Evolutionary conservation across 2,888 invertebrate genomes (phyloP).

Genomic region (Metallyticus violacea): DNA sequence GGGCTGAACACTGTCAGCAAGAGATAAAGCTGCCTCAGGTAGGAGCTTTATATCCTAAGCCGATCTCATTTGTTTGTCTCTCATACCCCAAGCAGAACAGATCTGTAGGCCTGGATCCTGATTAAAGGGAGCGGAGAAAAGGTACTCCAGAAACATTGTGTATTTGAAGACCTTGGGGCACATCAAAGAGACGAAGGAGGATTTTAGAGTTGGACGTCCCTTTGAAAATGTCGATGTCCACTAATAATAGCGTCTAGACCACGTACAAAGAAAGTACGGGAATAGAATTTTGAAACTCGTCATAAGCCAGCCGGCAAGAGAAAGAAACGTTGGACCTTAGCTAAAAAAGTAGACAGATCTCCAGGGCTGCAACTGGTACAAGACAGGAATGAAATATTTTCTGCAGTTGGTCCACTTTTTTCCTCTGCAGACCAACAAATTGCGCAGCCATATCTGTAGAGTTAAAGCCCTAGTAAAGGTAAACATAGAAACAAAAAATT

Average conservation of each 20-base stretch:
- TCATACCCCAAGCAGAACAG: neutral
- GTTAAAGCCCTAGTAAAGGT: too few species aligned
- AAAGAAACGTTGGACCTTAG: neutral
- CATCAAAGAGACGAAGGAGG: neutral
- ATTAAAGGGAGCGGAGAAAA: neutral
- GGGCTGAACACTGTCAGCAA: too few species aligned
- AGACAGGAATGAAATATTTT: neutral
- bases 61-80: neutral
- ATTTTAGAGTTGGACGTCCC: neutral
- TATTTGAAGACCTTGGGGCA: neutral
- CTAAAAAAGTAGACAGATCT: neutral
- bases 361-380: too few species aligned
- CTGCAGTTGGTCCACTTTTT: neutral
- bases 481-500: too few species aligned
- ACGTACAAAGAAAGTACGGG: neutral
- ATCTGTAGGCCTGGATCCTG: neutral
- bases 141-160: neutral
- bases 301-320: neutral
- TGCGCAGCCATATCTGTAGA: too few species aligned
- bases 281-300: neutral
- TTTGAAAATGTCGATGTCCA: neutral
- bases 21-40: neutral
- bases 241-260: neutral
- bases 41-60: neutral
- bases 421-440: too few species aligned